A percentile compares a stretch with the other conserved stretches of the same genome.
phyloP scores from a whole-genome alignment of 2,888 invertebrate species.

The Ethmia dodecea region DNA sequence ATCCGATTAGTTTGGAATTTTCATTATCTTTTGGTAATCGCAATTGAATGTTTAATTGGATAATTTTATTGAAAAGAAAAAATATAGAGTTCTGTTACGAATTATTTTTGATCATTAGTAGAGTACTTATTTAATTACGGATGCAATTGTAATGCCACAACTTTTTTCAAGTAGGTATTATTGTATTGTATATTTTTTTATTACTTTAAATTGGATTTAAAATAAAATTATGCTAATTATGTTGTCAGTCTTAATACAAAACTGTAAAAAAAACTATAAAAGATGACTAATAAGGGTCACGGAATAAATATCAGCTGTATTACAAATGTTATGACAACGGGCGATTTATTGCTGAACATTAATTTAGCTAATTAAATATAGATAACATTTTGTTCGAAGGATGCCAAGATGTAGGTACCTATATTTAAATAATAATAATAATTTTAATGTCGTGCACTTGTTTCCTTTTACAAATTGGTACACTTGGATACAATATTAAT shows the following conservation, averaged over 20 bases:
- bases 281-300: neutral
- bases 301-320: neutral
- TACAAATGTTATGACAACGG: neutral
- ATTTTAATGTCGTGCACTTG: slow-evolving; percentile 20
- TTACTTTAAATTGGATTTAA: too few relatives aligned
- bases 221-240: too few relatives aligned
- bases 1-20: slow-evolving; percentile 23
- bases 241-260: too few relatives aligned
- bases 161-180: too few relatives aligned
- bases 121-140: neutral
- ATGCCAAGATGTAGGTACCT: too few relatives aligned
- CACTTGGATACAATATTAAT: slow-evolving; percentile 4
- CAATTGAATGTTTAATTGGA: too few relatives aligned
- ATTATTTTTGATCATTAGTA: neutral
- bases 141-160: neutral
- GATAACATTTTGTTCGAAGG: too few relatives aligned
- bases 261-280: neutral
- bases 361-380: neutral
- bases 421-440: too few relatives aligned
- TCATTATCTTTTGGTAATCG: neutral
- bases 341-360: neutral
- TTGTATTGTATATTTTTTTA: too few relatives aligned
- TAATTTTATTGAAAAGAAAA: neutral
- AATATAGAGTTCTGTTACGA: too few relatives aligned
- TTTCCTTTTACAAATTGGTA: slow-evolving; percentile 25